Conservation (phyloP, 2,888 invertebrate genomes). For the Brachynemurus nebulosus region DNA sequence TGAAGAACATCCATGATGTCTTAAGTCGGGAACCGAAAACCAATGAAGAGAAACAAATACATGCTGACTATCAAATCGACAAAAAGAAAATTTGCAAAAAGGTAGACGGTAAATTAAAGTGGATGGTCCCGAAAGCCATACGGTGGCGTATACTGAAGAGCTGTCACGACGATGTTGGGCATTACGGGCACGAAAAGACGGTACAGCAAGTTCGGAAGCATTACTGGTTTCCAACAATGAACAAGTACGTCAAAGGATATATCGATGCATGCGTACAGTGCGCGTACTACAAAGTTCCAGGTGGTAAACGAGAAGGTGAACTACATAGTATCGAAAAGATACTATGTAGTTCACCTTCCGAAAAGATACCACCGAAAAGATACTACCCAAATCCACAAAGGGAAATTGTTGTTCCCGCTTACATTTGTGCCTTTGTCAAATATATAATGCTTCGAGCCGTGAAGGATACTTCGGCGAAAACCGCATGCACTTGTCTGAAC, state of each 20-base stretch:
- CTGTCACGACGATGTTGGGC: slow-evolving; percentile 14
- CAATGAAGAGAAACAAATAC: neutral
- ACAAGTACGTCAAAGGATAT: slow-evolving; percentile 9
- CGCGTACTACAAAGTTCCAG: too few relatives aligned
- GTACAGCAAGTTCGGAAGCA: slow-evolving; percentile 7
- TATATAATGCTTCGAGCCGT: neutral
- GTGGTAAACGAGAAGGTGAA: too few relatives aligned
- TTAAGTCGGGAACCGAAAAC: too few relatives aligned
- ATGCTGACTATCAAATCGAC: too few relatives aligned
- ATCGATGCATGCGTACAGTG: too few relatives aligned
- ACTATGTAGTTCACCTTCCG: neutral
- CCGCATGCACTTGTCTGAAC: neutral
- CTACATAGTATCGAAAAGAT: neutral
- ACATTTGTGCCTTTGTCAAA: neutral
- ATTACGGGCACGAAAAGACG: slow-evolving; percentile 13
- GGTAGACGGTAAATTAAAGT: neutral
- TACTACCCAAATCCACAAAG: neutral
- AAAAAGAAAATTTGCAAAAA: too few relatives aligned
- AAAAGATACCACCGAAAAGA: neutral
- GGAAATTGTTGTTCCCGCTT: neutral
- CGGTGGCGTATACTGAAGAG: slow-evolving; percentile 11
- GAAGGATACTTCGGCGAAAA: neutral
- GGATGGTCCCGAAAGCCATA: slow-evolving; percentile 9
- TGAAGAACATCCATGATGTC: too few relatives aligned
- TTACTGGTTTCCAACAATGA: slow-evolving; percentile 17